Base-by-base conservation (phyloP, 2,888 invertebrate species). In the Scaptomyza reducta region DNA sequence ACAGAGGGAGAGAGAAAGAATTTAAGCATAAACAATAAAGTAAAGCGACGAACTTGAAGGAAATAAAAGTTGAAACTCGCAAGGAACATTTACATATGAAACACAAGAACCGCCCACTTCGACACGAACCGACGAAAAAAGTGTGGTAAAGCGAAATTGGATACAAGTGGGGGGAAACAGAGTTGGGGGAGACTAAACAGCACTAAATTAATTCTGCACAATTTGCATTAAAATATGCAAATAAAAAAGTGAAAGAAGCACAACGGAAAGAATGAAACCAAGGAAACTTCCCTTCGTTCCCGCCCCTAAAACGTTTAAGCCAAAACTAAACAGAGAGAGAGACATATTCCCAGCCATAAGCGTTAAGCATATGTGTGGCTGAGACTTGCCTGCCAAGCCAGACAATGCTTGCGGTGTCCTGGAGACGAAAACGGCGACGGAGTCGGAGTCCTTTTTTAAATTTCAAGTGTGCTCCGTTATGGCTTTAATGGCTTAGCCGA, bases 221-320 rank as follows among this genome's bases (percentile, higher is more conserved):
- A 87, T 87, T 87, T 87, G 87, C 89, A 86, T 80, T 85, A 80
- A 89, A 89, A 87, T 87, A 87, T 86, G 88, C 89, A 84, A 87
- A 84, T 85, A 81, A 77, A 84, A 82, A 83, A 84, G 70, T 75
- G 73, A 74, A 72, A 72, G 73, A 69, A 70, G 62, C 62, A 40
- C 40, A 57, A 70, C 50, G 65, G 31, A 38, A 65, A 56, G 40
- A 33, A 41, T 29, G 31, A 59, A 57, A 46, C 29, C 55, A 33
- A 60, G 27, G 33, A 22, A 46, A 16, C 27, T n/a, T n/a, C n/a
- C 33, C 3, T 1, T 6, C 16, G 6, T 16, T 3, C 14, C 16
- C 44, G 7, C 27, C 31, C 31, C 31, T 13, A 65, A 46, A 31
- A 62, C 80, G 82, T 80, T 82, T 78, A 82, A 73, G 86, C 68